These are phyloP conservation scores for Pelodytes ibericus DNA, from an alignment of 2,797 vertebrate genomes.

Conservation along the genomic window DNA sequence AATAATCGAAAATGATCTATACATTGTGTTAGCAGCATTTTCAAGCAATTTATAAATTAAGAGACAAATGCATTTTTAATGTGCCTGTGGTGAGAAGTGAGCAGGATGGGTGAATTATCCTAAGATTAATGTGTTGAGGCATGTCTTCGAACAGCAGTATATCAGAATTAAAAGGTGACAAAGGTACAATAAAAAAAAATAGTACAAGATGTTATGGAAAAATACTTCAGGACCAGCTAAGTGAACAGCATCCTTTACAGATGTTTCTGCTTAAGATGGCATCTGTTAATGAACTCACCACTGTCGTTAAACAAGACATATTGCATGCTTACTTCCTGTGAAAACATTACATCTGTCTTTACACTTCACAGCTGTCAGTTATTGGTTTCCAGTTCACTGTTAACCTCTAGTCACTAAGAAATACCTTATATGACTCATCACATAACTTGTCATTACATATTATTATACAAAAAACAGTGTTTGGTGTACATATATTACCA, in stretches of 20 bases:
- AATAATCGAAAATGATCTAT: too few relatives aligned
- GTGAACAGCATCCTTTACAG: slow-evolving; percentile 22
- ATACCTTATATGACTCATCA: slow-evolving; percentile 2
- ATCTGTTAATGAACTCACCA: slow-evolving; percentile 48
- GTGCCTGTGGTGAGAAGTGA: too few relatives aligned
- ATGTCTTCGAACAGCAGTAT: background rate
- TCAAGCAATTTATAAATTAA: too few relatives aligned
- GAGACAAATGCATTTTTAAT: too few relatives aligned
- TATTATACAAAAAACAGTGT: too few relatives aligned
- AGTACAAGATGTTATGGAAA: slow-evolving; percentile 21
- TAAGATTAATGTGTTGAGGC: too few relatives aligned
- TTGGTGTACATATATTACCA: too few relatives aligned
- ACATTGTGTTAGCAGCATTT: too few relatives aligned
- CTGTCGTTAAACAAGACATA: slow-evolving; percentile 23
- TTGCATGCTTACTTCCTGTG: slow-evolving; percentile 13
- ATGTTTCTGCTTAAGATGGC: slow-evolving; percentile 46
- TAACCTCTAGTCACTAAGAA: background rate
- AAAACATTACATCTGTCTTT: slow-evolving; percentile 43
- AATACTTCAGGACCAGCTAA: slow-evolving; percentile 35
- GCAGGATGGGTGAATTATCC: too few relatives aligned
- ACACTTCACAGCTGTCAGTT: slow-evolving; percentile 17
- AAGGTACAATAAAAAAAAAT: slow-evolving; percentile 7
- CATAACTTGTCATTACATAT: slow-evolving; percentile 8
- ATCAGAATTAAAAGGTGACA: slow-evolving; percentile 35
- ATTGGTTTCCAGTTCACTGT: slow-evolving; percentile 8